Conservation (phyloP, 2,113 vertebrate genomes). For the Scomber japonicus region DNA sequence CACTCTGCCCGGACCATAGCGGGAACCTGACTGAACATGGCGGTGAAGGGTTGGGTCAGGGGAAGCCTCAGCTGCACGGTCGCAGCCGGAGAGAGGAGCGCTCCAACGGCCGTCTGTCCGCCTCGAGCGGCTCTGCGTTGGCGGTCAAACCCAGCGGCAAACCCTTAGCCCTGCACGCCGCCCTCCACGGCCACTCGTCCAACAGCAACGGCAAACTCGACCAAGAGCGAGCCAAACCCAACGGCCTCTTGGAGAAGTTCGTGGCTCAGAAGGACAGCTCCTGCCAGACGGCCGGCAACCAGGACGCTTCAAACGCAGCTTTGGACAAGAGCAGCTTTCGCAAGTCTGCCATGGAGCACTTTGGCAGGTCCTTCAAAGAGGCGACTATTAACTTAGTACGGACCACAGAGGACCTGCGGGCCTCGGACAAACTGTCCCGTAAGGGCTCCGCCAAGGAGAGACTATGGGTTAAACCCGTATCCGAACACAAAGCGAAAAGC, state of each 20-base stretch:
- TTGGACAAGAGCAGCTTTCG: conserved; percentile 86
- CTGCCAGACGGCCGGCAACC: conserved; percentile 85
- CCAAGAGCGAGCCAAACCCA: conserved; percentile 84
- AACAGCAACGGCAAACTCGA: conserved; percentile 88
- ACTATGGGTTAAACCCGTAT: conserved; percentile 87
- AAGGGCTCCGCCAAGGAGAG: conserved; percentile 87
- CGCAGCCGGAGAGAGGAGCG: conserved; percentile 85
- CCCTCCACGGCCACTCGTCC: conserved; percentile 90
- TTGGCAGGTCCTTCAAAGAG: conserved; percentile 94
- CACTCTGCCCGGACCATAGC: conserved; percentile 88
- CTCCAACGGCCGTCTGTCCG: conserved; percentile 86
- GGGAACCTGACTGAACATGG: conserved; percentile 76
- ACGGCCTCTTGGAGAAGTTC: conserved; percentile 87
- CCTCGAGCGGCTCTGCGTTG: conserved; percentile 67
- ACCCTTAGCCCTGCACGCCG: conserved; percentile 88
- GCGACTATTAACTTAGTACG: conserved; percentile 91
- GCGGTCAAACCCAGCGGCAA: conserved; percentile 86
- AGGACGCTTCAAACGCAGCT: conserved; percentile 81
- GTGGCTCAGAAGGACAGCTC: conserved; percentile 89
- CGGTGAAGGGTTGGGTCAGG: conserved; percentile 75
- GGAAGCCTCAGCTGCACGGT: conserved; percentile 87
- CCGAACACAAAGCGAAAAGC: conserved; percentile 81
- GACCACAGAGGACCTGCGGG: conserved; percentile 90
- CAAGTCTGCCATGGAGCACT: conserved; percentile 91
- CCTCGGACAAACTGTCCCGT: conserved; percentile 87